Evolutionary conservation across 2,888 invertebrate species (phyloP).

Genomic region (Caenorhabditis sulstoni): DNA sequence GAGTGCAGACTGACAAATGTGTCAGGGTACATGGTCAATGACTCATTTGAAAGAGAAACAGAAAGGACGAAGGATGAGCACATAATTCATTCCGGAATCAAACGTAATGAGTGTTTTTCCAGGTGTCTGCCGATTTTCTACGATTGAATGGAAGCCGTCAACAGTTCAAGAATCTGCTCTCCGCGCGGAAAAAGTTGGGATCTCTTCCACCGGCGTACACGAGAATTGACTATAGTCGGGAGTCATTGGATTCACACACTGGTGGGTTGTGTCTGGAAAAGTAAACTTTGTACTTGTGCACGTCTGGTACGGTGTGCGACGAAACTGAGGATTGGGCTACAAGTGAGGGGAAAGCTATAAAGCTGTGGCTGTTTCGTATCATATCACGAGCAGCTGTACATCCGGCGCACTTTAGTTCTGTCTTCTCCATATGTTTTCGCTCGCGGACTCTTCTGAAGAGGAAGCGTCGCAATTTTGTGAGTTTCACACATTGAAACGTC

Average conservation of each 20-base stretch:
- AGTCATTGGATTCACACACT: conserved; percentile 75
- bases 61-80: too few relatives aligned
- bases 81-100: neutral
- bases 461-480: conserved; percentile 6
- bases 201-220: conserved; percentile 79
- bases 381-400: neutral
- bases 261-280: conserved; percentile 57
- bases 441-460: conserved; percentile 14
- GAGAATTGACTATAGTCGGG: conserved; percentile 77
- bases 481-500: neutral
- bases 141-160: conserved; percentile 78
- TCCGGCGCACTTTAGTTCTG: neutral
- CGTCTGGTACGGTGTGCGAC: conserved; percentile 2
- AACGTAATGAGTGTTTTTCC: conserved; percentile 34
- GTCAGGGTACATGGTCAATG: too few relatives aligned
- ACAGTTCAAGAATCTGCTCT: conserved; percentile 78
- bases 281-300: neutral
- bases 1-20: too few relatives aligned
- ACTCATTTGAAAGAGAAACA: too few relatives aligned
- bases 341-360: conserved; percentile 17
- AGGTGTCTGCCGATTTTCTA: conserved; percentile 80
- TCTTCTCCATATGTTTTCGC: conserved; percentile 5
- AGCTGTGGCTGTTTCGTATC: neutral
- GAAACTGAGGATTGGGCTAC: conserved; percentile 5
- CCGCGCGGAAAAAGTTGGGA: conserved; percentile 78